Evolutionary conservation across 2,797 vertebrate species (phyloP).

Genomic region (Potorous gilbertii): DNA sequence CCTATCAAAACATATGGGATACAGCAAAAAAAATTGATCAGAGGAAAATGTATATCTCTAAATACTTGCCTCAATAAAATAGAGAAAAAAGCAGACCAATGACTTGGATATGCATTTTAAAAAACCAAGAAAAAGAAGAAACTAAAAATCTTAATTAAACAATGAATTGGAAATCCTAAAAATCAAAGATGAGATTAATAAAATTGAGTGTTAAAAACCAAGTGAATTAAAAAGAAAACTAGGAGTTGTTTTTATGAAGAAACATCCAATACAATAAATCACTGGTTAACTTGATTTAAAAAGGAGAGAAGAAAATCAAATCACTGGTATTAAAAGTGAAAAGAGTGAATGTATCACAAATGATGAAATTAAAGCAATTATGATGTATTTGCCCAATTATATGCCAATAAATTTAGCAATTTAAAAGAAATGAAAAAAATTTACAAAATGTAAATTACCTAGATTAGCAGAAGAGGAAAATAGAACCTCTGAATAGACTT

Average conservation of each 20-base stretch:
- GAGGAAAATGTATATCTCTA: neutral
- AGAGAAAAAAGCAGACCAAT: neutral
- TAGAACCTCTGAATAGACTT: too few relatives aligned
- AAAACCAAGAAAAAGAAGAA: neutral
- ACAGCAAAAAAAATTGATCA: neutral
- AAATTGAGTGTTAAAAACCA: neutral
- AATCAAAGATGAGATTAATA: neutral
- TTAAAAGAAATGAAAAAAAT: too few relatives aligned
- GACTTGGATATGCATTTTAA: neutral
- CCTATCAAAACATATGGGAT: neutral
- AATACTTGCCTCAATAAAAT: neutral
- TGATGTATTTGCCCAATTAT: too few relatives aligned
- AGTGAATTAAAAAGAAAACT: neutral
- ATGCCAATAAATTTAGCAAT: too few relatives aligned
- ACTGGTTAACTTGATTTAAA: neutral
- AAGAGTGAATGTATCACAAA: neutral
- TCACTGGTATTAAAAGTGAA: neutral
- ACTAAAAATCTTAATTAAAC: neutral
- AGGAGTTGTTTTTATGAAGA: neutral
- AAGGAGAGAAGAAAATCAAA: neutral
- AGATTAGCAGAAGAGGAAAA: too few relatives aligned
- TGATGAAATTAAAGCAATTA: too few relatives aligned
- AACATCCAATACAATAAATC: neutral
- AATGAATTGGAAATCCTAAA: neutral
- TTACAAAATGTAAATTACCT: too few relatives aligned